phyloP scores from a whole-genome alignment of 1,140 invertebrate species.

The Drosophila pseudoobscura region DNA sequence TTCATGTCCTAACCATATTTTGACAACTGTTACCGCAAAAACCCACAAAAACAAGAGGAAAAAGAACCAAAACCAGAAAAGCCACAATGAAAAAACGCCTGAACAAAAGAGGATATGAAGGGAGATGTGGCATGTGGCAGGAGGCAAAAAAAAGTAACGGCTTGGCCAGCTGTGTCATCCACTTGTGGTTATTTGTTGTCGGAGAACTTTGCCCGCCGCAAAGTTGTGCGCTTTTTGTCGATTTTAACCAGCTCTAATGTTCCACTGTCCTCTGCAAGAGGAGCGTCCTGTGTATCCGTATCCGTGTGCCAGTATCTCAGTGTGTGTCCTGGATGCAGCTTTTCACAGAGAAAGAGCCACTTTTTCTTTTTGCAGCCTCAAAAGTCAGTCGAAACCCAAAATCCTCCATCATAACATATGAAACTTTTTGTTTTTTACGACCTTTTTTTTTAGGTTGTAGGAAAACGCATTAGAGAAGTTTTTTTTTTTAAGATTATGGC shows the following conservation, averaged over 20 bases:
- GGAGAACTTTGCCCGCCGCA: slow-evolving; percentile 64
- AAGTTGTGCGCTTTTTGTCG: slow-evolving; percentile 54
- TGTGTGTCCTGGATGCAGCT: slow-evolving; percentile 21
- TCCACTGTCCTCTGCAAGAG: too few relatives aligned
- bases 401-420: too few relatives aligned
- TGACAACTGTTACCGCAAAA: slow-evolving; percentile 80
- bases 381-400: too few relatives aligned
- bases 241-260: slow-evolving; percentile 69
- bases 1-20: slow-evolving; percentile 71
- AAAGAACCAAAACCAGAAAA: slow-evolving; percentile 23
- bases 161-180: slow-evolving; percentile 72
- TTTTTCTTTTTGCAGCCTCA: too few relatives aligned
- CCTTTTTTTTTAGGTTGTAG: too few relatives aligned
- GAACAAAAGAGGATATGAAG: neutral
- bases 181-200: slow-evolving; percentile 78
- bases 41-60: slow-evolving; percentile 57
- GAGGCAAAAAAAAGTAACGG: slow-evolving; percentile 18
- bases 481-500: too few relatives aligned
- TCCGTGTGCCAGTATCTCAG: neutral
- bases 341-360: slow-evolving; percentile 18
- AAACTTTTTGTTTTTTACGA: too few relatives aligned
- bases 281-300: too few relatives aligned
- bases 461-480: too few relatives aligned
- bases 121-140: neutral
- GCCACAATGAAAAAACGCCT: neutral